Evolutionary conservation across 2,113 vertebrate genomes (phyloP).

Genomic region (Semicossyphus pulcher): DNA sequence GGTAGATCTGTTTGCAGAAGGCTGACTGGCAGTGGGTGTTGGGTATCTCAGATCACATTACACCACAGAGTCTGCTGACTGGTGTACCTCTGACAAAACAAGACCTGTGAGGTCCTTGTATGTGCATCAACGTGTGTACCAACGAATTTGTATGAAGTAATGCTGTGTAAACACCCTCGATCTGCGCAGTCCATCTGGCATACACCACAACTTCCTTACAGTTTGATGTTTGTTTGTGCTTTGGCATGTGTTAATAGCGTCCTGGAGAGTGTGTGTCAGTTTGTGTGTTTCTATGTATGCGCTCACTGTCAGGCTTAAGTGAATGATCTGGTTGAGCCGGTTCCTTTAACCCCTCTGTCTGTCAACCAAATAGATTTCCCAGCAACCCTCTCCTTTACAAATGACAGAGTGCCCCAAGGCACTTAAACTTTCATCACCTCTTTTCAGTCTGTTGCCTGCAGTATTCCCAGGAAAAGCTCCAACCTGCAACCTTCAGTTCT

Average conservation of each 20-base stretch:
- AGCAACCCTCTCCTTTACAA: constrained; percentile 26
- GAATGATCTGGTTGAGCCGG: constrained; percentile 70
- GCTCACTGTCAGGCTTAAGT: constrained; percentile 25
- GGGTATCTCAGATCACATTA: constrained; percentile 49
- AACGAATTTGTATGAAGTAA: constrained; percentile 19
- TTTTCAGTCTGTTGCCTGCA: neutral
- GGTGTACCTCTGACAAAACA: constrained; percentile 23
- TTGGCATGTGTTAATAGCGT: neutral
- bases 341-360: constrained; percentile 48
- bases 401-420: constrained; percentile 6
- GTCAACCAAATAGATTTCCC: constrained; percentile 40
- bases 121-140: constrained; percentile 1
- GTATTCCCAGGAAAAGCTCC: constrained; percentile 28
- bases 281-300: neutral
- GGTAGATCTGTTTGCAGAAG: constrained; percentile 14
- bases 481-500: neutral
- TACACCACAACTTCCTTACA: constrained; percentile 6
- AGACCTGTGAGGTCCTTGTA: constrained; percentile 24
- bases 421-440: constrained; percentile 16
- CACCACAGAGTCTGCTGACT: constrained; percentile 38
- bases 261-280: constrained; percentile 19
- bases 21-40: constrained; percentile 31
- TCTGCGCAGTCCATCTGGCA: neutral
- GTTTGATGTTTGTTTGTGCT: constrained; percentile 18
- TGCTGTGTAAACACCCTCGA: constrained; percentile 13